These are phyloP conservation scores for Todiramphus saurophagus DNA, from an alignment of 2,113 vertebrate genomes.

Conservation along the genomic window DNA sequence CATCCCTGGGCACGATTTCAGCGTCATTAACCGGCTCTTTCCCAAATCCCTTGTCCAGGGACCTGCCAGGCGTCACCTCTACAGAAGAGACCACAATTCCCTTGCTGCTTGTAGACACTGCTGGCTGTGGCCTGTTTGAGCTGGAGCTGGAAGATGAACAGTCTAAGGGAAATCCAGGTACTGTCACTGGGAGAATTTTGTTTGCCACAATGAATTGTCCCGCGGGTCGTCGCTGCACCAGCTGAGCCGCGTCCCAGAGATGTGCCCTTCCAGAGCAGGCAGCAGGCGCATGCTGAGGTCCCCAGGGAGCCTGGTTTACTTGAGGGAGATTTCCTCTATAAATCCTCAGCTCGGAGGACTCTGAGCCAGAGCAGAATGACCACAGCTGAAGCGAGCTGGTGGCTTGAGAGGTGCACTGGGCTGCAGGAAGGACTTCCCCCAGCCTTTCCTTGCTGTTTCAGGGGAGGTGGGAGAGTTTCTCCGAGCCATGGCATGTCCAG, in stretches of 20 bases:
- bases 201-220: not conserved
- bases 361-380: not conserved
- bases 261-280: not conserved
- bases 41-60: slow-evolving; percentile 71
- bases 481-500: fast-evolving
- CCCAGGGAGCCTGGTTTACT: not conserved
- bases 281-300: not conserved
- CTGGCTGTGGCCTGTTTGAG: slow-evolving; percentile 89
- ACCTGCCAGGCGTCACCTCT: slow-evolving; percentile 81
- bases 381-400: not conserved
- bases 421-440: not conserved
- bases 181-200: fast-evolving
- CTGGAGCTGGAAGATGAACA: slow-evolving; percentile 87
- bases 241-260: not conserved
- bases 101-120: slow-evolving; percentile 90
- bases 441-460: not conserved
- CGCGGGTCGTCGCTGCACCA: fast-evolving
- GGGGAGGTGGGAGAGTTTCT: not conserved
- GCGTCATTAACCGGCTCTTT: not conserved
- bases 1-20: not conserved
- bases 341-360: not conserved
- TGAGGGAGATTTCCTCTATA: not conserved
- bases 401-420: not conserved
- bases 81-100: slow-evolving; percentile 85
- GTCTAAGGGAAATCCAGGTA: slow-evolving; percentile 93